Evolutionary conservation across 2,797 vertebrate species (phyloP).

Genomic region (Molossus molossus): DNA sequence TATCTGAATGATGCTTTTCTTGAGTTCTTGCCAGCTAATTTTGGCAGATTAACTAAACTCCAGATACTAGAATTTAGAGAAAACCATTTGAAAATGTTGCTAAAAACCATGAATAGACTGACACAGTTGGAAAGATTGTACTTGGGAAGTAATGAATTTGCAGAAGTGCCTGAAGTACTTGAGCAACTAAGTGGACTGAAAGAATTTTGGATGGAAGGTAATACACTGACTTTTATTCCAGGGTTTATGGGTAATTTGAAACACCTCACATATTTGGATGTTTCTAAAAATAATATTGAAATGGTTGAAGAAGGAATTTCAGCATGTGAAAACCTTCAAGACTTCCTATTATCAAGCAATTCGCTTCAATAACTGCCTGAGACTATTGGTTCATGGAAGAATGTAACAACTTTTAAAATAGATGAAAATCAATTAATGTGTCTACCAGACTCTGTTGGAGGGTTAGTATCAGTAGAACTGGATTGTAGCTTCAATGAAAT

Average conservation of each 20-base stretch:
- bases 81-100: slow-evolving; percentile 99
- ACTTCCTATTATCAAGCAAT: slow-evolving; percentile 97
- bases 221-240: slow-evolving; percentile 96
- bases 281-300: slow-evolving; percentile 99
- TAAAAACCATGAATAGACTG: slow-evolving; percentile 99
- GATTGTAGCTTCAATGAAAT: slow-evolving; percentile 99
- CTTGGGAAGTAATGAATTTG: slow-evolving; percentile 99
- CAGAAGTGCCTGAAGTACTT: slow-evolving; percentile 99
- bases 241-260: slow-evolving; percentile 97
- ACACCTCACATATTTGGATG: slow-evolving; percentile 96
- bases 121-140: slow-evolving; percentile 98
- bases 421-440: slow-evolving; percentile 99
- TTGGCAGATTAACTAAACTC: slow-evolving; percentile 98
- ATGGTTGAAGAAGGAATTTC: slow-evolving; percentile 97
- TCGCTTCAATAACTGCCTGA: slow-evolving; percentile 96
- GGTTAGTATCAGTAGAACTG: slow-evolving; percentile 94
- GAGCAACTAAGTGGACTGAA: slow-evolving; percentile 97
- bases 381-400: slow-evolving; percentile 97
- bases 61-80: slow-evolving; percentile 99
- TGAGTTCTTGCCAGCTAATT: slow-evolving; percentile 98
- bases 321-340: slow-evolving; percentile 97
- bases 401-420: slow-evolving; percentile 97
- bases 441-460: slow-evolving; percentile 97
- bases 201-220: slow-evolving; percentile 99
- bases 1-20: slow-evolving; percentile 99